A percentile compares a stretch with the other conserved stretches of the same genome.
phyloP scores from a whole-genome alignment of 2,888 invertebrate species.

The Chrysolina americana region DNA sequence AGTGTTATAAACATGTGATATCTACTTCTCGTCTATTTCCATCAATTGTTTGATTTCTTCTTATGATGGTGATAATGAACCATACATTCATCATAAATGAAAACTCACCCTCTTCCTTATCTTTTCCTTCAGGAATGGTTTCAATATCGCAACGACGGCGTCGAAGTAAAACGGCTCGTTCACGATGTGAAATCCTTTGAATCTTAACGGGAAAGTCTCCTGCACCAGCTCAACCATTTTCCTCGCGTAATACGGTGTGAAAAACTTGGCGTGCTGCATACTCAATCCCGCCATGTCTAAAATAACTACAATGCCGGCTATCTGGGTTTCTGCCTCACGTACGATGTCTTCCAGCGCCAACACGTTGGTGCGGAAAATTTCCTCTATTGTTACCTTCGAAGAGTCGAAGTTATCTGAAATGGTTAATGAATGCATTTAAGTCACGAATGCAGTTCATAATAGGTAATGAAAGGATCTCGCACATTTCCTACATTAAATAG shows the following conservation, averaged over 20 bases:
- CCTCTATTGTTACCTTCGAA: conserved; percentile 69
- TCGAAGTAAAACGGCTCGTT: conserved; percentile 71
- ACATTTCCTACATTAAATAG: no score
- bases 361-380: conserved; percentile 72
- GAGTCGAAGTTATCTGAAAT: conserved; percentile 69
- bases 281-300: conserved; percentile 69
- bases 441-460: background rate
- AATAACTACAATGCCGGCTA: conserved; percentile 73
- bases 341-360: conserved; percentile 72
- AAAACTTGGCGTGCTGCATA: conserved; percentile 70
- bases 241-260: conserved; percentile 70
- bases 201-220: conserved; percentile 70
- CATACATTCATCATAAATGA: background rate
- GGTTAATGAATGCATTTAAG: background rate
- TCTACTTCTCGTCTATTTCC: no score
- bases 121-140: conserved; percentile 86
- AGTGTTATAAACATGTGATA: no score
- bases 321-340: conserved; percentile 73
- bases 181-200: conserved; percentile 70
- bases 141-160: conserved; percentile 78
- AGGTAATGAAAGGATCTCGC: no score
- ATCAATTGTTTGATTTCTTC: no score
- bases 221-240: conserved; percentile 71
- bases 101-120: conserved; percentile 78
- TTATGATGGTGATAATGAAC: no score